A percentile compares a stretch with the other conserved stretches of the same genome.
phyloP scores from a whole-genome alignment of 2,113 vertebrate genomes.

The Glareola pratincola region DNA sequence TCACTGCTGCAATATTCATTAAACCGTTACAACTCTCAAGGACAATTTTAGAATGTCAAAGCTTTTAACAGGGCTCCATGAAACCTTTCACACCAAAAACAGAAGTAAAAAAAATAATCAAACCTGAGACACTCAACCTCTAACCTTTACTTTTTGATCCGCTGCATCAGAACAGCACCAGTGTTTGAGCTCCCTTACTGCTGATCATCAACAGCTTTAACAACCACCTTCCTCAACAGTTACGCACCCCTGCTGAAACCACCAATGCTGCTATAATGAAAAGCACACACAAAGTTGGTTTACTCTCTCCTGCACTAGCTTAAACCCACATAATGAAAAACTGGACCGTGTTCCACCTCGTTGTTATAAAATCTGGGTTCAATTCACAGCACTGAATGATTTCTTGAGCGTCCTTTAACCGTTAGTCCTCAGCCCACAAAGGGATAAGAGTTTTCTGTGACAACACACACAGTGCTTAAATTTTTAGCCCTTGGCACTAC shows the following conservation, averaged over 20 bases:
- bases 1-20: neutral
- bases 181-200: neutral
- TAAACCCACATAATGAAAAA: neutral
- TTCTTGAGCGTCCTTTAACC: neutral
- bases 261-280: neutral
- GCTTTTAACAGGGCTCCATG: neutral
- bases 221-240: neutral
- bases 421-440: neutral
- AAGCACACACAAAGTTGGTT: neutral
- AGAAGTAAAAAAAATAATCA: neutral
- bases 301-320: neutral
- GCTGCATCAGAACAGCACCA: neutral
- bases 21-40: neutral
- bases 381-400: neutral
- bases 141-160: neutral
- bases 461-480: neutral
- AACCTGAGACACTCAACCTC: neutral
- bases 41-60: neutral
- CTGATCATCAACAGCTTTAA: neutral
- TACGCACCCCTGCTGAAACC: neutral
- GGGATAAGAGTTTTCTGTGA: neutral
- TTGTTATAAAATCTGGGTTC: neutral
- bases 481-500: neutral
- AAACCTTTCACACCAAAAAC: neutral
- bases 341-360: neutral